phyloP scores from a whole-genome alignment of 2,113 vertebrate genomes.

The Microtus richardsoni region DNA sequence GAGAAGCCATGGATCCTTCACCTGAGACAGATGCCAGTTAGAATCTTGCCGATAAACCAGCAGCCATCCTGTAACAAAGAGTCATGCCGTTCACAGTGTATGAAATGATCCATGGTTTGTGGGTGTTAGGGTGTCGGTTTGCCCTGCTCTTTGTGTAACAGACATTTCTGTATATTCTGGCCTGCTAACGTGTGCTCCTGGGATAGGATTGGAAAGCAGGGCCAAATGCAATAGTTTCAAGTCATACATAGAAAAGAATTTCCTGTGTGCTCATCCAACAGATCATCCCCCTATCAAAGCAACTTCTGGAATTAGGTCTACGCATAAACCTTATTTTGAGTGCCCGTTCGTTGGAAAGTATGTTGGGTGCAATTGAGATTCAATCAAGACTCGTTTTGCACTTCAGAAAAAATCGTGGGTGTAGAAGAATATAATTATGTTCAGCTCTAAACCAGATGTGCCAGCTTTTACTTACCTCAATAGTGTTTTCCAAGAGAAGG shows the following conservation, averaged over 20 bases:
- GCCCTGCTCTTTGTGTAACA: neutral
- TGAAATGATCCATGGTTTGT: neutral
- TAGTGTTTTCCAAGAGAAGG: neutral
- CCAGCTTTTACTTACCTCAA: neutral
- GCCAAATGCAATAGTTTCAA: neutral
- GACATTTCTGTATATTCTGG: neutral
- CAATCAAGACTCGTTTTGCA: neutral
- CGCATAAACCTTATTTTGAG: neutral
- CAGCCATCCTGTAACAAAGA: no score
- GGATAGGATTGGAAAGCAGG: neutral
- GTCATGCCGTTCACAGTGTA: neutral
- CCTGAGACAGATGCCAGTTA: no score
- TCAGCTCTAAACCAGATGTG: conserved; percentile 10
- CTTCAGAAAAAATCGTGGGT: neutral
- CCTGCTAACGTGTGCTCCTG: neutral
- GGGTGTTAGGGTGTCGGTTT: neutral
- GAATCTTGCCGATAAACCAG: no score
- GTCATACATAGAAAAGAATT: neutral
- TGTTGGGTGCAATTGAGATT: neutral
- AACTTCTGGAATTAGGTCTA: neutral
- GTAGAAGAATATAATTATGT: neutral
- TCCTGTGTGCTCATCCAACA: neutral
- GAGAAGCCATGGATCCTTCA: no score
- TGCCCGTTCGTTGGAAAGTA: neutral
- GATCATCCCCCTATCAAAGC: neutral